Conservation (phyloP, 2,113 vertebrate genomes). For the Sinocyclocheilus maitianheensis region DNA sequence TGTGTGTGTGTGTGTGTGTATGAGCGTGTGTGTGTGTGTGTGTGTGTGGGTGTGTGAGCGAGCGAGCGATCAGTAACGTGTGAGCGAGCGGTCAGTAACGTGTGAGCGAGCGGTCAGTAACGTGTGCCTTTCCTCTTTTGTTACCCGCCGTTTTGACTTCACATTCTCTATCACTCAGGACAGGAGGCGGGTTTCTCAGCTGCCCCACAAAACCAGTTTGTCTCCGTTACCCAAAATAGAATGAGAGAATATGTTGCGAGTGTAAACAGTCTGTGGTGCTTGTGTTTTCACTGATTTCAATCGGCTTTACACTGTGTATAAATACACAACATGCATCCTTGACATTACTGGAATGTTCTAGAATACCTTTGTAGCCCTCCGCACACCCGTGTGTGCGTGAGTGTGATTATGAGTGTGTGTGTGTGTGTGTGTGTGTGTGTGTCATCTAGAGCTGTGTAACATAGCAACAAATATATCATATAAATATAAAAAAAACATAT, state of each 20-base stretch:
- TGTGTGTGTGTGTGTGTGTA: slow-evolving; percentile 64
- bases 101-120: no score
- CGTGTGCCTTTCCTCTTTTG: slow-evolving; percentile 44
- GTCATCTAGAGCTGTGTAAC: no score
- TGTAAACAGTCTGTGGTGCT: slow-evolving; percentile 31
- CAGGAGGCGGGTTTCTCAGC: slow-evolving; percentile 27
- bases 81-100: no score
- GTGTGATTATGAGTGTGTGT: slow-evolving; percentile 11
- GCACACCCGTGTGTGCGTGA: neutral
- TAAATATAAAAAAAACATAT: no score
- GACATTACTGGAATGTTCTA: slow-evolving; percentile 39
- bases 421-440: neutral
- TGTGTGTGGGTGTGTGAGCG: slow-evolving; percentile 68
- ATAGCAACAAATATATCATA: no score
- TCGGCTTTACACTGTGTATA: slow-evolving; percentile 13
- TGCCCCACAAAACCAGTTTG: slow-evolving; percentile 36
- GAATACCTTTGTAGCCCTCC: neutral
- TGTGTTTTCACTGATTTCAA: slow-evolving; percentile 22
- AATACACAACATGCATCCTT: slow-evolving; percentile 24
- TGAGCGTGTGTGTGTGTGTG: slow-evolving; percentile 64
- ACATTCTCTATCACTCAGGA: slow-evolving; percentile 4
- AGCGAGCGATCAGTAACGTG: no score
- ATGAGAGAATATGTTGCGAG: slow-evolving; percentile 18
- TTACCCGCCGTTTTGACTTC: slow-evolving; percentile 32
- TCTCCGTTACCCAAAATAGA: slow-evolving; percentile 20